Conservation (phyloP, 2,113 vertebrate species). For the Oceanites oceanicus region DNA sequence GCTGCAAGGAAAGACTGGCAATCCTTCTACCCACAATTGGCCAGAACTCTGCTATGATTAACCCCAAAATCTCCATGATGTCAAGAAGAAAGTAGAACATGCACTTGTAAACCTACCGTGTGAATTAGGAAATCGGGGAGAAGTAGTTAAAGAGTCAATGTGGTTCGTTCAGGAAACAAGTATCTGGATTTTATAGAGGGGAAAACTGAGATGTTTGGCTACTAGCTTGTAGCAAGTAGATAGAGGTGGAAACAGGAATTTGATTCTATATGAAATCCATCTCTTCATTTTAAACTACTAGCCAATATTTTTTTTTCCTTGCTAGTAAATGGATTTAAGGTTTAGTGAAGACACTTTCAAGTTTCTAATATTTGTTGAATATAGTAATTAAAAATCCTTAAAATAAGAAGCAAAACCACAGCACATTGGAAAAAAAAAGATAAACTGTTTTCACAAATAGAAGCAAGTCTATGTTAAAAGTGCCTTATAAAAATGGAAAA, state of each 20-base stretch:
- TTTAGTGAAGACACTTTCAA: not conserved
- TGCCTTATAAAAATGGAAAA: not conserved
- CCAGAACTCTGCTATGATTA: not conserved
- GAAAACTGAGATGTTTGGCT: not conserved
- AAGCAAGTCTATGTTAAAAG: not conserved
- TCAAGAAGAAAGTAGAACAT: not conserved
- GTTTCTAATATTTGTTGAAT: not conserved
- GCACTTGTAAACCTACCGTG: fast-evolving
- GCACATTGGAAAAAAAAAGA: fast-evolving
- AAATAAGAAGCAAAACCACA: not conserved
- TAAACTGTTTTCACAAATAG: not conserved
- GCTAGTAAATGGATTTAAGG: not conserved
- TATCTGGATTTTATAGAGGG: not conserved
- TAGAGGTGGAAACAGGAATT: not conserved
- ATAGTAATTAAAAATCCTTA: not conserved
- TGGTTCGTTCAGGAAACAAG: not conserved
- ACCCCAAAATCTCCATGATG: not conserved
- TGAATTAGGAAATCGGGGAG: not conserved
- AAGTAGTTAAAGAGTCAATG: not conserved
- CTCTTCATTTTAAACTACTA: not conserved
- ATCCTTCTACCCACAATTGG: not conserved
- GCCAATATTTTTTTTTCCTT: not conserved
- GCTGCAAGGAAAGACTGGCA: not conserved
- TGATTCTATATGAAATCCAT: not conserved
- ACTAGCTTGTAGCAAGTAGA: not conserved